Conservation (phyloP, 2,113 vertebrate genomes). For the Origma solitaria region DNA sequence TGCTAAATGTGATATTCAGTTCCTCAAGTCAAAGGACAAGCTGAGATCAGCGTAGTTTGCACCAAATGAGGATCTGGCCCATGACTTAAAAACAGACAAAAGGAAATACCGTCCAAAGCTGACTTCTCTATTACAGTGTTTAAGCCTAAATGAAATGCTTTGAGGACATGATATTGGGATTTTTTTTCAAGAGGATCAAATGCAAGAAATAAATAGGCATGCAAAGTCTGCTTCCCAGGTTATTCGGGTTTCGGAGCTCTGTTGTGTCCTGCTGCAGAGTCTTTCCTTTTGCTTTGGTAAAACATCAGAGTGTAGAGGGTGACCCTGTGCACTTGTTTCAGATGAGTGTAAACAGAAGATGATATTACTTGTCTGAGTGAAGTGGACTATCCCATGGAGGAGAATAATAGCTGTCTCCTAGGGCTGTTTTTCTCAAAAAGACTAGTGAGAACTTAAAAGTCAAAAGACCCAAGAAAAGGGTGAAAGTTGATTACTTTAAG, state of each 20-base stretch:
- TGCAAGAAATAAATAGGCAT: slow-evolving; percentile 50
- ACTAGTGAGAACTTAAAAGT: slow-evolving; percentile 70
- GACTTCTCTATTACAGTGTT: slow-evolving; percentile 34
- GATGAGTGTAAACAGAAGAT: slow-evolving; percentile 75
- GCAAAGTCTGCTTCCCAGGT: slow-evolving; percentile 51
- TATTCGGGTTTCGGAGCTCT: slow-evolving; percentile 45
- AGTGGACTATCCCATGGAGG: slow-evolving; percentile 73
- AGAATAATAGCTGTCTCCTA: slow-evolving; percentile 76
- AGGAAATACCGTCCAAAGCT: slow-evolving; percentile 5
- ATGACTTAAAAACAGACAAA: background rate
- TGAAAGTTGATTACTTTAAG: slow-evolving; percentile 78
- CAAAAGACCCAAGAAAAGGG: slow-evolving; percentile 63
- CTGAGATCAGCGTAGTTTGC: background rate
- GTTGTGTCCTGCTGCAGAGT: slow-evolving; percentile 10
- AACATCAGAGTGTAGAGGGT: slow-evolving; percentile 59
- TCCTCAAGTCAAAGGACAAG: background rate
- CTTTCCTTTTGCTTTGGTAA: slow-evolving; percentile 62
- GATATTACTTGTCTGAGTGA: slow-evolving; percentile 71
- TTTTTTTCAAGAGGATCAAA: slow-evolving; percentile 26
- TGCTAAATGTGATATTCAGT: background rate
- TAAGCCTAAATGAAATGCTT: slow-evolving; percentile 29
- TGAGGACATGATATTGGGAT: slow-evolving; percentile 47
- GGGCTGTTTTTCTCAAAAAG: slow-evolving; percentile 71
- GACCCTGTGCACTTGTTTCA: slow-evolving; percentile 65
- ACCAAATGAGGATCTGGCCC: background rate